Evolutionary conservation across 2,113 vertebrate species (phyloP).

Genomic region (Cynocephalus volans): DNA sequence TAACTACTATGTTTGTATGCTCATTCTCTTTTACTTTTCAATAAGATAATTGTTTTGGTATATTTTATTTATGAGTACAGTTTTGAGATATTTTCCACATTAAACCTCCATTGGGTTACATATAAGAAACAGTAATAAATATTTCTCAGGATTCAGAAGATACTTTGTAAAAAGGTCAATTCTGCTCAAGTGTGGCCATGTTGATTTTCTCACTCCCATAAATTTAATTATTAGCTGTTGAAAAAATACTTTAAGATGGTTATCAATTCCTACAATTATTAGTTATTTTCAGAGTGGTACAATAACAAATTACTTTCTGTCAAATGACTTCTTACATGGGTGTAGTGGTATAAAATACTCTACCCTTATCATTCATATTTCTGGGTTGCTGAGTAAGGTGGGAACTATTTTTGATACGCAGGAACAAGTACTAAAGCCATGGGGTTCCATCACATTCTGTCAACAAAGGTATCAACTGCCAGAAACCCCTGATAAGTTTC

Average conservation of each 20-base stretch:
- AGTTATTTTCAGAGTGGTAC: constrained; percentile 18
- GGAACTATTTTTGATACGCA: constrained; percentile 84
- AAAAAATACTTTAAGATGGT: constrained; percentile 20
- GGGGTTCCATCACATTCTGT: constrained; percentile 74
- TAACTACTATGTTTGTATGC: neutral
- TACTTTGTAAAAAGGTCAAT: neutral
- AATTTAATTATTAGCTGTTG: constrained; percentile 14
- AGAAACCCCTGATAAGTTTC: constrained; percentile 72
- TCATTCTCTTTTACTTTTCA: constrained; percentile 26
- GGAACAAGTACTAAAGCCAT: constrained; percentile 25
- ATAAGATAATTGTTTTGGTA: neutral
- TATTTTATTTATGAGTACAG: neutral
- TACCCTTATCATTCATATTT: constrained; percentile 69
- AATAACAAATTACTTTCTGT: constrained; percentile 49
- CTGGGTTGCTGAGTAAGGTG: constrained; percentile 57
- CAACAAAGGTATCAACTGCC: constrained; percentile 73
- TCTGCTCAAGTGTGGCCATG: neutral
- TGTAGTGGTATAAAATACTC: constrained; percentile 51
- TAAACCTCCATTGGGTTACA: neutral
- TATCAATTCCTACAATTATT: constrained; percentile 33
- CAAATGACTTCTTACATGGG: neutral
- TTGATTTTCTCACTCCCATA: constrained; percentile 55
- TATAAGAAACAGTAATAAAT: neutral
- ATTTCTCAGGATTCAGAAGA: constrained; percentile 51
- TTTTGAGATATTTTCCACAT: constrained; percentile 1